These are phyloP conservation scores for Nomada ferruginata DNA, from an alignment of 2,888 invertebrate species.

Conservation along the genomic window DNA sequence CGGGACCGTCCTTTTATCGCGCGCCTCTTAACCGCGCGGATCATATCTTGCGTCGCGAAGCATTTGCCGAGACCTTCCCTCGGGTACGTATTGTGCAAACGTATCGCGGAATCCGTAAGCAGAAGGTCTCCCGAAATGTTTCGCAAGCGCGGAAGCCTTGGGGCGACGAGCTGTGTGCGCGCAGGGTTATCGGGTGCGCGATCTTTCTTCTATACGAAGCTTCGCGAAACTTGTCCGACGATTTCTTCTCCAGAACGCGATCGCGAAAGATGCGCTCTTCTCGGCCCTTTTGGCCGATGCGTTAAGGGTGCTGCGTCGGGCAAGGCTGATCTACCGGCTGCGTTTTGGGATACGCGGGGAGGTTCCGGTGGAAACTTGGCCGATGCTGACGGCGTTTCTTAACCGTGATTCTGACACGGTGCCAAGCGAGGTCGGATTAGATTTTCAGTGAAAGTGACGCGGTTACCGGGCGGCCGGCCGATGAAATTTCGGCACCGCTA, in stretches of 20 bases:
- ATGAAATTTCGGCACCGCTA: slow-evolving; percentile 42
- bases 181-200: slow-evolving; percentile 17
- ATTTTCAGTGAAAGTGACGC: slow-evolving; percentile 66
- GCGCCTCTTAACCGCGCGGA: slow-evolving; percentile 18
- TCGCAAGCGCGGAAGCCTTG: slow-evolving; percentile 56
- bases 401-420: slow-evolving; percentile 60
- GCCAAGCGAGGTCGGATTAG: slow-evolving; percentile 58
- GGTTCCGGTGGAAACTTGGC: slow-evolving; percentile 52
- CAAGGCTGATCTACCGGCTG: neutral
- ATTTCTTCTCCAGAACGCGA: neutral
- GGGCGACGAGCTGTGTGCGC: slow-evolving; percentile 4
- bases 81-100: slow-evolving; percentile 43
- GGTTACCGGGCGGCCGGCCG: slow-evolving; percentile 35
- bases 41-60: slow-evolving; percentile 51
- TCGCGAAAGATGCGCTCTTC: no score
- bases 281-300: neutral
- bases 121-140: slow-evolving; percentile 53
- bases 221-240: neutral
- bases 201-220: neutral
- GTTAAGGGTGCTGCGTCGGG: slow-evolving; percentile 13
- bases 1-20: slow-evolving; percentile 48
- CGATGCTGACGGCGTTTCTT: slow-evolving; percentile 40
- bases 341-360: neutral
- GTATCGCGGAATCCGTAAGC: slow-evolving; percentile 22
- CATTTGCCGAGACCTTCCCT: slow-evolving; percentile 47